Conservation (phyloP, 2,888 invertebrate species). For the Erpobdella octoculata region DNA sequence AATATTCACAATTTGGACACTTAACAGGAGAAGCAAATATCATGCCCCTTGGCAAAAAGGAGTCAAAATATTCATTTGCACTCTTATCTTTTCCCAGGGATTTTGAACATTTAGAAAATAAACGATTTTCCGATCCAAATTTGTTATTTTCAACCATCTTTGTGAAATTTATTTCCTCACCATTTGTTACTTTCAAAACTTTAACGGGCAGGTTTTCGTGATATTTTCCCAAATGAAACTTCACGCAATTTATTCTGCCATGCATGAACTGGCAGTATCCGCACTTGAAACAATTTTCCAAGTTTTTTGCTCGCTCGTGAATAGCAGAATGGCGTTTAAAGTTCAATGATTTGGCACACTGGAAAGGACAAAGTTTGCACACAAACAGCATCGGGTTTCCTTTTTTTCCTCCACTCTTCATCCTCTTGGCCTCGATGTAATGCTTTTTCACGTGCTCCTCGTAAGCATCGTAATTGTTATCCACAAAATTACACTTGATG, state of each 20-base stretch:
- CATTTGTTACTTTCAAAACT: slow-evolving; percentile 16
- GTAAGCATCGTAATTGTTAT: slow-evolving; percentile 3
- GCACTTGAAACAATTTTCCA: slow-evolving; percentile 31
- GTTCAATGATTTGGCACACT: slow-evolving; percentile 29
- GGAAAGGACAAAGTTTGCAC: slow-evolving; percentile 31
- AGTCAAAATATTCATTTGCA: slow-evolving; percentile 28
- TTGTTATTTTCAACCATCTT: not conserved
- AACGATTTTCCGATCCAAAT: not conserved
- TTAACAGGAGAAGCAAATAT: slow-evolving; percentile 32
- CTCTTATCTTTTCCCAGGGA: not conserved
- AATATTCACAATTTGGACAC: slow-evolving; percentile 32
- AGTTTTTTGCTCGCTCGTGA: slow-evolving; percentile 26
- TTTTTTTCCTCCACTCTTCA: not conserved
- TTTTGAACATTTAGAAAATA: not conserved
- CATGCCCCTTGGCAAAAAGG: slow-evolving; percentile 31
- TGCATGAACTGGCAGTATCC: slow-evolving; percentile 31
- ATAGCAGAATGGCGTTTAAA: slow-evolving; percentile 27
- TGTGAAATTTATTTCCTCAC: slow-evolving; percentile 23
- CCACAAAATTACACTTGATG: not conserved
- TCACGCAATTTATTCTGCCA: slow-evolving; percentile 29
- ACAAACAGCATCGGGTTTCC: slow-evolving; percentile 5
- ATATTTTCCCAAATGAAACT: slow-evolving; percentile 32
- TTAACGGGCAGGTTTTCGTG: slow-evolving; percentile 24
- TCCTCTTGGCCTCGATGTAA: not conserved
- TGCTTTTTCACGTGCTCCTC: slow-evolving; percentile 9